Percentiles rank a stretch among this genome's conserved stretches.
phyloP scores from a whole-genome alignment of 2,888 invertebrate species.

The Dolomedes plantarius region DNA sequence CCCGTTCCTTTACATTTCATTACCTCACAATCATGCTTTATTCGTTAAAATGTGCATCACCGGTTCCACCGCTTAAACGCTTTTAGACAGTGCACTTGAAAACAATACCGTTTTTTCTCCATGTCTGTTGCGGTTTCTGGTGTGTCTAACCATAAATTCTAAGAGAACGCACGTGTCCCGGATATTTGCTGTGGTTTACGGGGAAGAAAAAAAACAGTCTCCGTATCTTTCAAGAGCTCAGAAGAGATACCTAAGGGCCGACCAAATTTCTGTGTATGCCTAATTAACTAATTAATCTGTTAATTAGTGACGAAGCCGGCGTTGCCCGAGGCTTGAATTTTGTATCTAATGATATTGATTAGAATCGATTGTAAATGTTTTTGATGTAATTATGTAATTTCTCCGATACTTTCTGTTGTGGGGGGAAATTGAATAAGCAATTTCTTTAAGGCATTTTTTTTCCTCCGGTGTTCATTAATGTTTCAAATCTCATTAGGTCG shows the following conservation, averaged over 20 bases:
- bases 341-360: background rate
- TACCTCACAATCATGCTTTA: too few relatives aligned
- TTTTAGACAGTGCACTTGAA: too few relatives aligned
- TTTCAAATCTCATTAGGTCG: background rate
- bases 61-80: too few relatives aligned
- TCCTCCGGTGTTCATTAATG: background rate
- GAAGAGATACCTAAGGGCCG: background rate
- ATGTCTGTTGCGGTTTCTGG: too few relatives aligned
- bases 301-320: background rate
- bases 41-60: too few relatives aligned
- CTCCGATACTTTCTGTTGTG: background rate
- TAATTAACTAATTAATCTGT: slow-evolving; percentile 6
- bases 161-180: too few relatives aligned
- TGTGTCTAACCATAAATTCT: too few relatives aligned
- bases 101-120: too few relatives aligned
- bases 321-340: background rate
- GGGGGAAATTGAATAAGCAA: background rate
- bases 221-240: background rate
- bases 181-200: too few relatives aligned
- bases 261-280: background rate
- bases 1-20: too few relatives aligned
- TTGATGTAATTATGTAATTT: slow-evolving; percentile 1
- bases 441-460: background rate
- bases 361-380: background rate
- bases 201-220: too few relatives aligned